These are phyloP conservation scores for Troides oblongomaculatus DNA, from an alignment of 2,888 invertebrate genomes.

Conservation along the genomic window DNA sequence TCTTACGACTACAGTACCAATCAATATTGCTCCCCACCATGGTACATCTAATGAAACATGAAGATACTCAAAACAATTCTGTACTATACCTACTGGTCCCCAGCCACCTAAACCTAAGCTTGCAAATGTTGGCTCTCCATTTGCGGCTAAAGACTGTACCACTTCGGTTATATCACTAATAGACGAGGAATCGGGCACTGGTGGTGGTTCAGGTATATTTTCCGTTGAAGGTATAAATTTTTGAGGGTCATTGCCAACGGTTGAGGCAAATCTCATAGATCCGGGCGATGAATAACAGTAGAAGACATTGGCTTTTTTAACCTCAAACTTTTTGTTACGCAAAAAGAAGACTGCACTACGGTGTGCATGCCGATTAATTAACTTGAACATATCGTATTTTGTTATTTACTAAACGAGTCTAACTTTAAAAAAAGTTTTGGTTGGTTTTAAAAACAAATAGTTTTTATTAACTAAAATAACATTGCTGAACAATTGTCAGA, in stretches of 20 bases:
- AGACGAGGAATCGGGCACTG: constrained; percentile 62
- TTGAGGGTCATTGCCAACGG: constrained; percentile 47
- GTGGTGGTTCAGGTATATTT: constrained; percentile 71
- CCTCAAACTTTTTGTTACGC: constrained; percentile 69
- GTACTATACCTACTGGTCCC: constrained; percentile 90
- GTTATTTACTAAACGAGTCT: background rate
- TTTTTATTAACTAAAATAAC: constrained; percentile 20
- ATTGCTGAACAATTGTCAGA: constrained; percentile 27
- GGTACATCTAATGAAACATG: constrained; percentile 91
- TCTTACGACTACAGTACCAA: constrained; percentile 89
- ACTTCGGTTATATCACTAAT: constrained; percentile 56
- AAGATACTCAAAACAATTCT: constrained; percentile 88
- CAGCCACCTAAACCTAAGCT: constrained; percentile 92
- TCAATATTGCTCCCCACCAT: constrained; percentile 94
- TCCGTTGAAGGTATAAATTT: constrained; percentile 54
- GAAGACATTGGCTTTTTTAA: constrained; percentile 69
- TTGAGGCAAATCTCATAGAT: constrained; percentile 63
- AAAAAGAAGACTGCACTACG: constrained; percentile 63
- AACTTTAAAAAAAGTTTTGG: background rate
- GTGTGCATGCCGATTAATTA: constrained; percentile 64
- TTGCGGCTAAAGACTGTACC: constrained; percentile 65
- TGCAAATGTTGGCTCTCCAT: constrained; percentile 88
- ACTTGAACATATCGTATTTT: constrained; percentile 61
- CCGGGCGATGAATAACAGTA: constrained; percentile 67
- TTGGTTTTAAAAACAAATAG: constrained; percentile 4